phyloP scores from a whole-genome alignment of 64 coral and sea anemone genomes.

The Stichodactyla helianthus region DNA sequence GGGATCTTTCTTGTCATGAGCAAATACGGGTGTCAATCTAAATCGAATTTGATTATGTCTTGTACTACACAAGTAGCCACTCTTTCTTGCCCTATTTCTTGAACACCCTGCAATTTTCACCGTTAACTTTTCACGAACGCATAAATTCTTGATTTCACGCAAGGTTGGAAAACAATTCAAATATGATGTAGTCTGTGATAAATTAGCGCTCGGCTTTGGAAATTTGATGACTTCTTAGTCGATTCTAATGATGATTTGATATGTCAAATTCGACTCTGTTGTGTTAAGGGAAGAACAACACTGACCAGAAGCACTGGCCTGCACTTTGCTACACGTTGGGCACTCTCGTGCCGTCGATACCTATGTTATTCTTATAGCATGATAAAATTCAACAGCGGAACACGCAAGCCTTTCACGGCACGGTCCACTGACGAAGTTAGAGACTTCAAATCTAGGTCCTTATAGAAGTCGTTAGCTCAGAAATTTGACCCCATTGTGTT shows the following conservation, averaged over 20 bases:
- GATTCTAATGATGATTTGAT: neutral
- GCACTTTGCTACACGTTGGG: neutral
- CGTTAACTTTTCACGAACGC: neutral
- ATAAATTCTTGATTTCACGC: neutral
- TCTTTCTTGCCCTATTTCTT: neutral
- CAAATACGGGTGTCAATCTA: slow-evolving; percentile 8
- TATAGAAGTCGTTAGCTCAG: neutral
- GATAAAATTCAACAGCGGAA: neutral
- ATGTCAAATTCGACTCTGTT: neutral
- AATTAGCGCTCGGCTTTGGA: slow-evolving; percentile 5
- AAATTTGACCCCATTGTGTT: slow-evolving; percentile 18
- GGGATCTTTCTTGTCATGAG: neutral
- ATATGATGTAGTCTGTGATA: neutral
- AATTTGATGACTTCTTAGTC: neutral
- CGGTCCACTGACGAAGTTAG: neutral
- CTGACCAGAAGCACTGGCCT: neutral
- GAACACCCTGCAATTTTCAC: neutral
- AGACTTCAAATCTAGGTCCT: slow-evolving; percentile 2
- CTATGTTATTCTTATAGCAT: neutral
- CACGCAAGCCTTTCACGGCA: neutral
- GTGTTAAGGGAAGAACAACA: neutral
- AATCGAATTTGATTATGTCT: neutral
- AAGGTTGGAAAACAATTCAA: neutral
- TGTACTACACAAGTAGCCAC: neutral
- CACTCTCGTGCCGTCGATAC: neutral